Percentiles rank a stretch among this genome's conserved stretches.
phyloP scores from a whole-genome alignment of 2,888 invertebrate species.

The Resseliella maxima region DNA sequence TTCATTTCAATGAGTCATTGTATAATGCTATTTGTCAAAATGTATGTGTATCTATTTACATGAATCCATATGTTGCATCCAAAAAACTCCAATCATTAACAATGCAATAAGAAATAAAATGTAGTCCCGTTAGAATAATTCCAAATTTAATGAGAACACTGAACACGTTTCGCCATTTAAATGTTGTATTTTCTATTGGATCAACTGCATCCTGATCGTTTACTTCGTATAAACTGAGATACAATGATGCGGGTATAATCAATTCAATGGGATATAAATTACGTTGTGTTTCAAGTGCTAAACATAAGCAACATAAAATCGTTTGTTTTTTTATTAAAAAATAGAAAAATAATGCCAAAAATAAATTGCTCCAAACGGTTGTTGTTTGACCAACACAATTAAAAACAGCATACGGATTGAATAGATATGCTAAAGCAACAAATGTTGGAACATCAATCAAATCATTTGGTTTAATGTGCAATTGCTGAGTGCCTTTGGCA shows the following conservation, averaged over 20 bases:
- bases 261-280: constrained; percentile 85
- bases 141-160: constrained; percentile 70
- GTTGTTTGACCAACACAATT: constrained; percentile 91
- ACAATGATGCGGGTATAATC: constrained; percentile 83
- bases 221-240: constrained; percentile 56
- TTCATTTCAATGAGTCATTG: too few species aligned
- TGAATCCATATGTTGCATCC: constrained; percentile 82
- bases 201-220: neutral
- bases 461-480: constrained; percentile 67
- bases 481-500: constrained; percentile 72
- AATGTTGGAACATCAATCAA: constrained; percentile 71
- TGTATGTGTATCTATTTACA: constrained; percentile 72
- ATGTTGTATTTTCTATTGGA: neutral
- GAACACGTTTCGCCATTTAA: constrained; percentile 62
- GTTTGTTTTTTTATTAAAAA: constrained; percentile 76
- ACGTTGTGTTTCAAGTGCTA: constrained; percentile 84
- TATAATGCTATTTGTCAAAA: too few species aligned
- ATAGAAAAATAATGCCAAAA: constrained; percentile 78
- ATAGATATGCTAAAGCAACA: constrained; percentile 82
- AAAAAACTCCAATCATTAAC: constrained; percentile 75
- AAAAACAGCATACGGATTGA: constrained; percentile 88
- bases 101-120: constrained; percentile 73
- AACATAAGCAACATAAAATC: constrained; percentile 73
- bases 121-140: constrained; percentile 70
- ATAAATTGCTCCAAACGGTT: constrained; percentile 89